Evolutionary conservation across 2,888 invertebrate genomes (phyloP), one percentile per base, ranked within the genome.

Genomic region (Elgonia sp.): DNA sequence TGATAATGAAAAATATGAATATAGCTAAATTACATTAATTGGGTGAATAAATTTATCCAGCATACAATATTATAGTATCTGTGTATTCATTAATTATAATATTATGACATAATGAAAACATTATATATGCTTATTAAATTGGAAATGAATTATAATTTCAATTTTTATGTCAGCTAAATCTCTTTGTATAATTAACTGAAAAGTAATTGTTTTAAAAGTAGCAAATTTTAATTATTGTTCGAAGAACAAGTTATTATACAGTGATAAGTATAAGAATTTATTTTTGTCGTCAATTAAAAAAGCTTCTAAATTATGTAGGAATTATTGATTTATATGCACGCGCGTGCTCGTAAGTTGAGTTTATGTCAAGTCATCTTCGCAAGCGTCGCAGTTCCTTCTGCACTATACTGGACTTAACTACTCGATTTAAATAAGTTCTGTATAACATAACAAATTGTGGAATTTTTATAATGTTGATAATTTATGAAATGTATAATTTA

Each of bases 281-380:
- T 80, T 57, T 53, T 60, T 63, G 8, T 16, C 69, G 88, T 86
- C 91, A 91, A 92, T 92, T 90, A 91, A 90, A 90, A 92, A 92
- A 92, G 91, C 89, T 90, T 89, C 87, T 90, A 90, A 92, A 91
- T 92, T 92, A 92, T 93, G 92, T 91, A 92, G 91, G 91, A 91
- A 91, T 91, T 92, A 93, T 93, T 92, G 93, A 93, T 93, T 92
- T 91, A 91, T 92, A 91, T 91, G 91, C 89, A 90, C 91, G 92
- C 92, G 92, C 92, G 91, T 93, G 92, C 91, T 86, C 92, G 91
- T 90, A 90, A 91, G 90, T 88, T 86, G 89, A 89, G 90, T 89
- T 88, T 86, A 84, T 87, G 73, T 70, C 62, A 85, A 82, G 79
- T 84, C 82, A 70, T 82, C 89, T 89, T 83, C 89, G 88, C 87